Evolutionary conservation across 2,797 vertebrate genomes (phyloP).

Genomic region (Pseudochirops cupreus): DNA sequence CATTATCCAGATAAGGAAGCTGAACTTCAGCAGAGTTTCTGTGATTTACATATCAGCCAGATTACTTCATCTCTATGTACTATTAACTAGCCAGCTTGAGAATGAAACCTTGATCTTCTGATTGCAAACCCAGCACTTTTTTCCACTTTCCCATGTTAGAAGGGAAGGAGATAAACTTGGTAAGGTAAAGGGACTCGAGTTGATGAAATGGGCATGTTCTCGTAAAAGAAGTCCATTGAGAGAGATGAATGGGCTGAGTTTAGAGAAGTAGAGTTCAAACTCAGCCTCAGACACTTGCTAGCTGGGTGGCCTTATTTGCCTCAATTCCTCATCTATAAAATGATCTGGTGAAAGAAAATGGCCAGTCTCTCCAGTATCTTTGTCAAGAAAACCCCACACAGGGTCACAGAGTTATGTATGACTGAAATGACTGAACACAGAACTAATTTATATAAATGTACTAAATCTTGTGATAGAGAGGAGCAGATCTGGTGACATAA

Average conservation of each 20-base stretch:
- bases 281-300: not conserved
- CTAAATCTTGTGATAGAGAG: not conserved
- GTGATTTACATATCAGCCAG: not conserved
- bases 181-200: not conserved
- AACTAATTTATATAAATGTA: not conserved
- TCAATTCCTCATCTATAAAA: not conserved
- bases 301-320: not conserved
- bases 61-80: not conserved
- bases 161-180: not conserved
- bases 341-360: not conserved
- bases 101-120: not conserved
- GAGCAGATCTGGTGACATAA: not conserved
- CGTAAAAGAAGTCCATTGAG: not conserved
- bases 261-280: not conserved
- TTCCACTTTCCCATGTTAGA: not conserved
- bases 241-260: not conserved
- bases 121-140: not conserved
- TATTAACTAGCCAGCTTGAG: not conserved
- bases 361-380: not conserved
- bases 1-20: not conserved
- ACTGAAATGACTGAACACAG: not conserved
- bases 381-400: not conserved
- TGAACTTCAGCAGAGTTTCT: not conserved
- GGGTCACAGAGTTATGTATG: not conserved
- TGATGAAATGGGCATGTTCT: not conserved